Conservation (phyloP, 2,113 vertebrate genomes). For the Nematolebias whitei region DNA sequence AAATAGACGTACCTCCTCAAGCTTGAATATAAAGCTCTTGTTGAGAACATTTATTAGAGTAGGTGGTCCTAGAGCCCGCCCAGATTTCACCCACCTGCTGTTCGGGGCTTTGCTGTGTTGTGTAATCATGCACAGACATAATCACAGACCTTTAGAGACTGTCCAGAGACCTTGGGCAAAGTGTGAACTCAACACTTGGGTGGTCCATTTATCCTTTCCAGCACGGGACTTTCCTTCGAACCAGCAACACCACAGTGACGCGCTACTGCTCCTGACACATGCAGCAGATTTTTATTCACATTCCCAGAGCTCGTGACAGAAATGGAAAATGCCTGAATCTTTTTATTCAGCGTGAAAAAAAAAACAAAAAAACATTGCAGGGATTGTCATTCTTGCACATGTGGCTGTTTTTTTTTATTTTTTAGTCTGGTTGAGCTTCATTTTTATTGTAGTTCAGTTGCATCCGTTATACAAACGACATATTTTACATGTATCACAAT, state of each 20-base stretch:
- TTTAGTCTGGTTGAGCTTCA: constrained; percentile 30
- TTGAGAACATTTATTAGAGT: neutral
- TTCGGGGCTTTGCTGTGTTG: constrained; percentile 3
- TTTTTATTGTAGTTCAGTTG: constrained; percentile 42
- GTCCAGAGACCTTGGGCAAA: constrained; percentile 18
- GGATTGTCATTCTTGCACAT: constrained; percentile 37
- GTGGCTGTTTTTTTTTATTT: constrained; percentile 37
- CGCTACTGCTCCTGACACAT: constrained; percentile 39
- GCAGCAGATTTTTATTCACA: constrained; percentile 47
- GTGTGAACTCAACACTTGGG: constrained; percentile 45
- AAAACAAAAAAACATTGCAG: constrained; percentile 14
- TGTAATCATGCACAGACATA: constrained; percentile 16
- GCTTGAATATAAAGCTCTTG: neutral
- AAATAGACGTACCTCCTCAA: neutral
- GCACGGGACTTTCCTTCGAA: constrained; percentile 24
- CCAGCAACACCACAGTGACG: constrained; percentile 42
- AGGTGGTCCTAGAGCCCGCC: constrained; percentile 10
- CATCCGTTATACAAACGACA: constrained; percentile 57
- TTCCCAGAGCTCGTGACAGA: constrained; percentile 41
- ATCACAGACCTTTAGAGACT: constrained; percentile 16
- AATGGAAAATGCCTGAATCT: constrained; percentile 48
- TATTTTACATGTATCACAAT: constrained; percentile 64
- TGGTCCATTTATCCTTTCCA: constrained; percentile 48
- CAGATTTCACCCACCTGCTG: constrained; percentile 10
- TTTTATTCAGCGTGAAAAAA: constrained; percentile 45